These are phyloP conservation scores for Amphipoea lucens DNA, from an alignment of 2,888 invertebrate species.

Conservation along the genomic window DNA sequence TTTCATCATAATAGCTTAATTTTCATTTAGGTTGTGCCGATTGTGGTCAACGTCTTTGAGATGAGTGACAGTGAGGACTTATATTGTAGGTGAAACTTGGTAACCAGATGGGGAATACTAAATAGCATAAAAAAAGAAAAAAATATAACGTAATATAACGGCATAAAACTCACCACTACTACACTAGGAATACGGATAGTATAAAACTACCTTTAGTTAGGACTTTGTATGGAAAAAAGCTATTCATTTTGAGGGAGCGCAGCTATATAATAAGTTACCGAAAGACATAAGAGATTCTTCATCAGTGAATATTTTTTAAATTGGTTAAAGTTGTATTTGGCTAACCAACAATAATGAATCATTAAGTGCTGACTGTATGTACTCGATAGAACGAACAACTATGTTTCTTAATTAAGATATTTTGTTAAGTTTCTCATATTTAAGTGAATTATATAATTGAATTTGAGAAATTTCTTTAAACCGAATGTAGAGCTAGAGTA, in stretches of 20 bases:
- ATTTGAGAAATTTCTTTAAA: not conserved
- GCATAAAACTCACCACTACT: not conserved
- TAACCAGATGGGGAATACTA: not conserved
- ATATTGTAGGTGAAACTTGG: not conserved
- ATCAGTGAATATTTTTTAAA: not conserved
- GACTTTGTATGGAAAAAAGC: not conserved
- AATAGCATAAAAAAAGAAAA: not conserved
- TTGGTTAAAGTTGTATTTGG: not conserved
- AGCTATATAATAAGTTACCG: not conserved
- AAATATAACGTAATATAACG: not conserved
- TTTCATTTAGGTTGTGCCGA: constrained; percentile 6
- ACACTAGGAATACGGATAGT: not conserved
- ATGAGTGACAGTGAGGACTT: not conserved
- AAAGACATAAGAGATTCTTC: not conserved
- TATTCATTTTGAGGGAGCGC: not conserved
- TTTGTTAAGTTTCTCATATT: no score
- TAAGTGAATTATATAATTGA: no score
- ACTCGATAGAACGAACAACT: no score
- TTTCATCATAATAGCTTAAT: constrained; percentile 27
- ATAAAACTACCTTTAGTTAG: not conserved
- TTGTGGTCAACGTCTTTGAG: not conserved
- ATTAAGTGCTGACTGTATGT: not conserved
- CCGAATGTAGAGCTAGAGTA: not conserved
- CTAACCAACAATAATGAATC: not conserved
- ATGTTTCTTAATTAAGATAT: no score